Base-by-base conservation (phyloP, 2,797 vertebrate species). In the Pangasius mekongensis region DNA sequence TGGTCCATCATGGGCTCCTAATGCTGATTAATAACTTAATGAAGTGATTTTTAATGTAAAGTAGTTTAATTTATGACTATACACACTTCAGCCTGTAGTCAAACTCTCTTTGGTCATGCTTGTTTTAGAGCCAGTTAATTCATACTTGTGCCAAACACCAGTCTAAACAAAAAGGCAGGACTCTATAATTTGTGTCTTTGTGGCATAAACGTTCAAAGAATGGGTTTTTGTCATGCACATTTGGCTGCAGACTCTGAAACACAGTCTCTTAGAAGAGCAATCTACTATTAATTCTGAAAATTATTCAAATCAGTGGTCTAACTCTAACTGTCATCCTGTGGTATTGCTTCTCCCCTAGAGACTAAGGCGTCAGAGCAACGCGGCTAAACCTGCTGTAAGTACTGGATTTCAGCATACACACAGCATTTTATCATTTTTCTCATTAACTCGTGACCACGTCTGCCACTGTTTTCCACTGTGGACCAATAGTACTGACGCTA, bases 361-460 rank as follows among this genome's bases (percentile, higher is more conserved):
- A 91, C 82, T 89, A 49, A 96, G 93, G 89, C 95, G 94, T 82
- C 96, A 97, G 88, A 94, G 90, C 89, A 95, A 94, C 91, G 67
- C 91, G 60, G 73, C 93, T 27, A 97, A 95, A 92, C 90, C 95
- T 85, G 92, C 91, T 94, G 97, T 97, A 93, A 95, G 96, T 94
- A 49, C 81, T 24, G 33, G 14, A 62, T 43, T 66, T 89, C 67
- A 69, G 24, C 54, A 69, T 24, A 84, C 5, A 8, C 11, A 13
- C 7, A 83, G 18, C n/a, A 64, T 64, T 83, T 64, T 54, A 64
- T 43, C n/a, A 83, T 81, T 22, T 7, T 67, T 81, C 13, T 80
- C 39, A 47, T 5, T 1, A 18, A 8, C 36, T 16, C 36, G 3
- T 73, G 10, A 52, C 56, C 22, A 62, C 0, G 4, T 24, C 33